Evolutionary conservation across 2,888 invertebrate species (phyloP), one percentile per base, ranked within the genome.

Genomic region (Mycalesis mineus): DNA sequence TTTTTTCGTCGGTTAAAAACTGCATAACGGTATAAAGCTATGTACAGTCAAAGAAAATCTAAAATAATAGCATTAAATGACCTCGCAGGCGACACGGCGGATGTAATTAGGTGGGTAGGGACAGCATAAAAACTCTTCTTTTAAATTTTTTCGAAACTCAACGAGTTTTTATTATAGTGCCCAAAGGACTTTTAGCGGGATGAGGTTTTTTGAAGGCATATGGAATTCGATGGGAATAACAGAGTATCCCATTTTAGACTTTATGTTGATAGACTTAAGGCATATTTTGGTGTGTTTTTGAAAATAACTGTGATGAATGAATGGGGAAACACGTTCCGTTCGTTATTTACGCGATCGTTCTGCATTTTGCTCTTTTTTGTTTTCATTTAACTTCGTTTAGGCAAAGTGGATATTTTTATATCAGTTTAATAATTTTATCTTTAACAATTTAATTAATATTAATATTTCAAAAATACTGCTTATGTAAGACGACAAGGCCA

Each of bases 61-160:
- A 60, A 65, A 65, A 70, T 68, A 69, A 68, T 68, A 68, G 68
- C 65, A 61, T 57, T 58, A 60, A 70, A 73, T 68, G 70, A 68
- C 69, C 68, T 67, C 58, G 65, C 61, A 65, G 68, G 64, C 61
- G 67, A 65, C 65, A 65, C 61, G 61, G 61, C 70, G 71, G 73
- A 70, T 67, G 73, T 75, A 76, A 76, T 76, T 76, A 76, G 74
- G 65, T 64, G 63, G 63, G 66, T 57, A 56, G 59, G 53, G 68
- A 65, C 62, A 65, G 62, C 57, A 64, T 58, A 58, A 59, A 68
- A 68, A 69, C 61, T 64, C 62, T 60, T 51, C 68, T 70, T 75
- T 75, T 71, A 62, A 57, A 66, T 70, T 67, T 68, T 70, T 68
- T 68, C 63, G 68, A 65, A 58, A 57, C 41, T 36, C 40, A 59